phyloP scores from a whole-genome alignment of 2,888 invertebrate species.

The Tupiocoris notatus region DNA sequence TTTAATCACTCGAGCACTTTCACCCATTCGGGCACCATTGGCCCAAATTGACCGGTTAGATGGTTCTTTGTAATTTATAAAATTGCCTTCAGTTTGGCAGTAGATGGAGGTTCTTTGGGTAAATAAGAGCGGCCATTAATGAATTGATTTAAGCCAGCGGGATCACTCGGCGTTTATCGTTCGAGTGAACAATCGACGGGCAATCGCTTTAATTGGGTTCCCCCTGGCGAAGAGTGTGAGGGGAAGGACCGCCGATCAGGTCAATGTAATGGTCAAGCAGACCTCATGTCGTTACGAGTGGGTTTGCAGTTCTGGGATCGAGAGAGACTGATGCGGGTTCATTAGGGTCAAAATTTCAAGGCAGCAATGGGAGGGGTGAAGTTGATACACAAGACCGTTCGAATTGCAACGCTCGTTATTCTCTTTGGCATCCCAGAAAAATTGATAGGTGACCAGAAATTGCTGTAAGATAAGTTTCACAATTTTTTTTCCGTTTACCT shows the following conservation, averaged over 20 bases:
- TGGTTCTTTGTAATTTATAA: too few species aligned
- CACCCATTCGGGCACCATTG: too few species aligned
- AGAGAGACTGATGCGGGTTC: neutral
- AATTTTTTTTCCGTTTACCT: too few species aligned
- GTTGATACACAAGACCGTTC: too few species aligned
- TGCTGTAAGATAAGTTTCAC: too few species aligned
- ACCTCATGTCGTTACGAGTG: neutral
- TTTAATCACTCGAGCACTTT: too few species aligned
- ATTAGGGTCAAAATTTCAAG: neutral
- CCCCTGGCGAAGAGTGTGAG: neutral
- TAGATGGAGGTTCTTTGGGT: neutral
- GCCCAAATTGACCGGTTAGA: too few species aligned
- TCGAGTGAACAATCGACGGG: neutral
- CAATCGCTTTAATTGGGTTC: neutral
- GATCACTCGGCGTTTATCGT: neutral
- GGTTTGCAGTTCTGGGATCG: neutral
- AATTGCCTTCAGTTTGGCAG: neutral
- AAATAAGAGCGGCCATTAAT: neutral
- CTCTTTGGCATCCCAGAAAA: too few species aligned
- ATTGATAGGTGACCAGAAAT: too few species aligned
- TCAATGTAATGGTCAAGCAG: too few species aligned
- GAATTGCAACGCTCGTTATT: too few species aligned
- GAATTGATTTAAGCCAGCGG: neutral
- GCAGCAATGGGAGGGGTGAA: neutral
- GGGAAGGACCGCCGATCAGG: too few species aligned